Base-by-base conservation (phyloP, 2,113 vertebrate genomes). In the Platycercus adscitus region DNA sequence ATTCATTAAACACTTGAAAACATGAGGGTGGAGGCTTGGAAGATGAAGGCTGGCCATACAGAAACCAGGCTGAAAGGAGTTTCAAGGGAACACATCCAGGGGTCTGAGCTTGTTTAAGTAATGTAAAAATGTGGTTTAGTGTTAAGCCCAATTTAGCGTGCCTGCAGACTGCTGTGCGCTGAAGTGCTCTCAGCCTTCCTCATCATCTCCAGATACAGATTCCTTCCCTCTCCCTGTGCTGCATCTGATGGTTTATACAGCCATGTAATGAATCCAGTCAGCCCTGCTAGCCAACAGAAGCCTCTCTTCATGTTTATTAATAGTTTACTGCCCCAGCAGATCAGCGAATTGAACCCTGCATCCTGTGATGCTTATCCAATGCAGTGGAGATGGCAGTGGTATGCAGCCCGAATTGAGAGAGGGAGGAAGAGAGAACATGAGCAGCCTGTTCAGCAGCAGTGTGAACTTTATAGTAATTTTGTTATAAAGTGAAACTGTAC, bases 181-280 rank as follows among this genome's bases (percentile, higher is more conserved):
- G 79, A 93, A 93, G 88, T 86, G 91, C 82, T 83, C 68, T 88
- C 82, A 95, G 68, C 71, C 88, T 63, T 95, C 82, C 76, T 80
- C 82, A 37, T 94, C 71, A 26, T 83, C 91, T 95, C 92, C 96
- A 90, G 86, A 93, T 63, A 80, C 71, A 44, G 53, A 77, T 88
- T 93, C 82, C 49, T 33, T 93, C 76, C 60, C 60, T 83, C 58
- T 88, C 83, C 9, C 3, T 70, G 41, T n/a, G 7, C 82, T 91
- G 71, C 71, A 25, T 91, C 81, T 80, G 71, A 72, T 90, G 91
- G 80, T 95, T 96, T 94, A 88, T 91, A n/a, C 3, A 3, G 75
- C 43, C 31, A 13, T 70, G 53, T 93, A 90, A 90, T 93, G 58
- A 94, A 94, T 93, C 76, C 81, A 96, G 2, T 93, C 92, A 86